Conservation (phyloP, 2,888 invertebrate genomes). For the Stegana nigrithorax region DNA sequence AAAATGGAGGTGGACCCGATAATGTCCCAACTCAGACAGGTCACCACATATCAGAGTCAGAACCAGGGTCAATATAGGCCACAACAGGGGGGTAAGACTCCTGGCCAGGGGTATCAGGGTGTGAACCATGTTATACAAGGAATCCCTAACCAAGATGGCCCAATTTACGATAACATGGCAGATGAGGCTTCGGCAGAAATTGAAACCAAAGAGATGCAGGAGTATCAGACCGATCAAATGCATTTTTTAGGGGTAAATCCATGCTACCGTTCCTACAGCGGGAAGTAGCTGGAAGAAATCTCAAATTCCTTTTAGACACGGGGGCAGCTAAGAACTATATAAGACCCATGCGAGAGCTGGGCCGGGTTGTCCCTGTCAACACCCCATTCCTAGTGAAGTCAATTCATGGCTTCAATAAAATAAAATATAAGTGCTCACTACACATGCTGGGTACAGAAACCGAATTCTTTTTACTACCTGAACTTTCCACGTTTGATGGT, state of each 20-base stretch:
- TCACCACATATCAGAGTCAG: no score
- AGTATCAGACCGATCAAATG: not conserved
- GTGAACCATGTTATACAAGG: not conserved
- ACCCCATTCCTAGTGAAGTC: slow-evolving; percentile 6
- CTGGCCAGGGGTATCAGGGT: not conserved
- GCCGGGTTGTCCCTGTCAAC: not conserved
- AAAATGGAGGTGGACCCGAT: not conserved
- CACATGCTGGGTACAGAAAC: no score
- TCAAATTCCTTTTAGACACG: slow-evolving; percentile 13
- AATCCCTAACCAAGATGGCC: not conserved
- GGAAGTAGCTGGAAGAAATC: slow-evolving; percentile 4
- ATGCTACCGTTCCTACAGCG: not conserved
- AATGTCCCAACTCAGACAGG: no score
- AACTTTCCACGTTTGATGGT: no score
- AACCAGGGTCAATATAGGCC: not conserved
- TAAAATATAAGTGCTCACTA: not conserved
- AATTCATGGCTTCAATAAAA: slow-evolving; percentile 6
- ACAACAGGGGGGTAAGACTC: no score
- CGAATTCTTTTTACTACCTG: no score
- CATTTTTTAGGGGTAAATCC: slow-evolving; percentile 12
- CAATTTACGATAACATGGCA: not conserved
- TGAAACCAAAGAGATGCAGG: not conserved
- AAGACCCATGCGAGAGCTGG: not conserved
- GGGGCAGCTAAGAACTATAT: slow-evolving; percentile 12
- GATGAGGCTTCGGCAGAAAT: not conserved